Conservation (phyloP, 2,797 vertebrate genomes). For the Sandelia bainsii region DNA sequence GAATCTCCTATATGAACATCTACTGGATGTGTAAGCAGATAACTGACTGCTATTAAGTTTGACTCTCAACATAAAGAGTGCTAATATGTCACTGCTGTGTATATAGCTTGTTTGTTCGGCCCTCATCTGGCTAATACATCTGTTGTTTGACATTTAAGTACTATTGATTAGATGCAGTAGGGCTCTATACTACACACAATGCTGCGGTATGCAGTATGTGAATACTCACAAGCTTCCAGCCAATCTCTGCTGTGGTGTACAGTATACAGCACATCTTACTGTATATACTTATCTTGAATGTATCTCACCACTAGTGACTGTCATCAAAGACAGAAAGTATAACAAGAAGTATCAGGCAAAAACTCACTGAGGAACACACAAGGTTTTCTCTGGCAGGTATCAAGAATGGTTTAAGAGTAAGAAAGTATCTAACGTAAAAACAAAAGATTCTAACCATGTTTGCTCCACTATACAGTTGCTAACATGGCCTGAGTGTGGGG, state of each 20-base stretch:
- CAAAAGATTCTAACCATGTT: constrained; percentile 72
- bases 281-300: constrained; percentile 3
- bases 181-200: background rate
- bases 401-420: constrained; percentile 65
- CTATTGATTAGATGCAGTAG: background rate
- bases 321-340: constrained; percentile 39
- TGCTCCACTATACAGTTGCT: constrained; percentile 71
- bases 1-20: background rate
- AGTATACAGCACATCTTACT: background rate
- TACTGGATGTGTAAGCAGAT: background rate
- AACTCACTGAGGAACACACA: constrained; percentile 56
- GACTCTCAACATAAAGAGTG: too few relatives aligned
- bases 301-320: constrained; percentile 18
- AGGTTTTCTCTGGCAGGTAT: constrained; percentile 58
- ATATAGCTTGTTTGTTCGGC: background rate
- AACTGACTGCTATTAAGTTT: background rate
- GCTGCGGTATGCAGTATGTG: background rate
- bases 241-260: background rate
- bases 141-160: constrained; percentile 2
- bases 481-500: constrained; percentile 69
- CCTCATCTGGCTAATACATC: background rate
- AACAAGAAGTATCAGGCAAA: constrained; percentile 30
- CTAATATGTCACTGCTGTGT: background rate
- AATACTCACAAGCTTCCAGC: background rate
- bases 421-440: constrained; percentile 68